Conservation (phyloP, 2,113 vertebrate species). For the Anoura caudifer region DNA sequence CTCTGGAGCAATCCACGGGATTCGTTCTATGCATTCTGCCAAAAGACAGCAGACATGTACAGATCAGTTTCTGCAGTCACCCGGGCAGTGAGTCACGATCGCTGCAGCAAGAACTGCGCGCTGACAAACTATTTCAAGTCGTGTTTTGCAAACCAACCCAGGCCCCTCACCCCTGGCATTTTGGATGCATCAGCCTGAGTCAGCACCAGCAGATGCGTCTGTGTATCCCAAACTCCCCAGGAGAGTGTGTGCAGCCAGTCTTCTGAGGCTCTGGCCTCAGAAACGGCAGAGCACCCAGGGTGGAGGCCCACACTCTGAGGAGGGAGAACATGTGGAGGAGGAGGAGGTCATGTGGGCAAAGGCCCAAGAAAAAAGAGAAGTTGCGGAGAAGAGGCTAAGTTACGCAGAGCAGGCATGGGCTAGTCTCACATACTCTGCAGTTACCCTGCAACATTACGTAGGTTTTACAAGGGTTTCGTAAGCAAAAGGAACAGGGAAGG, state of each 20-base stretch:
- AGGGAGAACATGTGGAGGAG: not conserved
- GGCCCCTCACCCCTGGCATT: not conserved
- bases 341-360: not conserved
- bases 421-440: not conserved
- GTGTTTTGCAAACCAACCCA: not conserved
- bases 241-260: not conserved
- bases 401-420: not conserved
- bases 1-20: slow-evolving; percentile 98
- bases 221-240: not conserved
- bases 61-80: not conserved
- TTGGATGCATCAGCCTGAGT: not conserved
- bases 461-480: not conserved
- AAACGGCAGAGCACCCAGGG: not conserved
- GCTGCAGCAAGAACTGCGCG: not conserved
- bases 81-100: not conserved
- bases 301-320: not conserved
- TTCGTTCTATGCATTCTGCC: slow-evolving; percentile 92
- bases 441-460: fast-evolving
- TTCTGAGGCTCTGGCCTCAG: not conserved
- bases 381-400: not conserved
- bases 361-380: not conserved
- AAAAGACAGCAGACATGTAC: not conserved
- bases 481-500: not conserved
- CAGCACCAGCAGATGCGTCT: not conserved
- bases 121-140: not conserved